Conservation (phyloP, 2,113 vertebrate species). For the Columba janthina region DNA sequence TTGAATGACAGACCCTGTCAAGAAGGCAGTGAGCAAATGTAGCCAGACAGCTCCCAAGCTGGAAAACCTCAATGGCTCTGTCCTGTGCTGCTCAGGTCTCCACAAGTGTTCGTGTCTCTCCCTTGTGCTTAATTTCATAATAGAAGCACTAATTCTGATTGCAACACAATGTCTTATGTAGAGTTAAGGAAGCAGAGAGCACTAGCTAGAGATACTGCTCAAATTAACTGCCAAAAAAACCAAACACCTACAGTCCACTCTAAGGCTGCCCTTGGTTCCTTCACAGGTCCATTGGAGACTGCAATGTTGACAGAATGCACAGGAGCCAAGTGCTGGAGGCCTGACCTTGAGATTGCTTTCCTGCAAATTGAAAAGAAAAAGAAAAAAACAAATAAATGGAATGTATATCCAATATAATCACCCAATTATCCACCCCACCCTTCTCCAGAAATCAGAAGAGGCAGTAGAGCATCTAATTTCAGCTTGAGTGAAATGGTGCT, state of each 20-base stretch:
- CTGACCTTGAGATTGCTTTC: conserved; percentile 98
- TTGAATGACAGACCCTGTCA: neutral
- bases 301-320: conserved; percentile 82
- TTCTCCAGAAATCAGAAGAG: conserved; percentile 43
- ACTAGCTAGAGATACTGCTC: neutral
- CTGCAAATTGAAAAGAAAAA: conserved; percentile 75
- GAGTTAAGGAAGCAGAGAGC: neutral
- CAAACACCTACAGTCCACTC: conserved; percentile 93
- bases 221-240: neutral
- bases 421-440: neutral
- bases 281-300: conserved; percentile 91
- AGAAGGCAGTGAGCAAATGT: neutral
- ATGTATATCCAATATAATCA: neutral
- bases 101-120: neutral
- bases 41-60: neutral
- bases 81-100: neutral
- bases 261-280: conserved; percentile 87
- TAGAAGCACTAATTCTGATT: neutral
- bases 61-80: neutral
- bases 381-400: conserved; percentile 24
- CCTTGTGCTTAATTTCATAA: neutral
- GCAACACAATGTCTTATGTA: neutral
- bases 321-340: conserved; percentile 93
- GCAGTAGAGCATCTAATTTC: neutral
- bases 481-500: neutral